Evolutionary conservation across 53 echinoderm and acorn worm genomes (phyloP), one percentile per base, ranked within the genome.

Genomic region (Glandiceps talaboti): DNA sequence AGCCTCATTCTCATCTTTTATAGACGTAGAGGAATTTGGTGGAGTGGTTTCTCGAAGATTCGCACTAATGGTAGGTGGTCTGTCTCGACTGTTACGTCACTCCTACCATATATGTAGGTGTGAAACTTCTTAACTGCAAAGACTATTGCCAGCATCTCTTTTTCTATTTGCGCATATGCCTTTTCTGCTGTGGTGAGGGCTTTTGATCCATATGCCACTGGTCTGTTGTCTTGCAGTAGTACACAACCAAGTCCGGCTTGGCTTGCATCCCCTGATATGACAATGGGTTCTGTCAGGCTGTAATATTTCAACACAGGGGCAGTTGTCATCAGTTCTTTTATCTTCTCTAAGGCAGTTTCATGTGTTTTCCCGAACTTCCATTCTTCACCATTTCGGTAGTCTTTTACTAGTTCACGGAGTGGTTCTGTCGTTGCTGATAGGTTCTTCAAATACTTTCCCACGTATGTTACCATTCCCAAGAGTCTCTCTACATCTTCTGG

Each of bases 211-310:
- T 83, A 83, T 0, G 84, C 77, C 1, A 64, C 31, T 78, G 84
- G 84, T 33, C 84, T 77, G 1, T 72, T 45, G 72, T 78, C 76
- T n/a, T n/a, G n/a, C n/a, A n/a, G n/a, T n/a, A n/a, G n/a, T n/a
- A n/a, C n/a, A n/a, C n/a, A n/a, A n/a, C n/a, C n/a, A n/a, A n/a
- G n/a, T n/a, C n/a, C n/a, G n/a, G n/a, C n/a, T n/a, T n/a, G n/a
- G n/a, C n/a, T n/a, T 14, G 77, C 78, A 78, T 84, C 84, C 14
- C 84, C 28, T 84, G 84, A 78, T 78, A 84, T 84, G 45, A 30
- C 73, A 29, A 78, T 78, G 25, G 83, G 77, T 12, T 83, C 83
- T 33, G 83, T 77, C 32, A 33, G 31, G 32, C 77, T 84, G 74
- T 79, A 73, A 30, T 79, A 84, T 30, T 84, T 79, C 27, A 84